Conservation (phyloP, 2,797 vertebrate genomes). For the Euthynnus affinis region DNA sequence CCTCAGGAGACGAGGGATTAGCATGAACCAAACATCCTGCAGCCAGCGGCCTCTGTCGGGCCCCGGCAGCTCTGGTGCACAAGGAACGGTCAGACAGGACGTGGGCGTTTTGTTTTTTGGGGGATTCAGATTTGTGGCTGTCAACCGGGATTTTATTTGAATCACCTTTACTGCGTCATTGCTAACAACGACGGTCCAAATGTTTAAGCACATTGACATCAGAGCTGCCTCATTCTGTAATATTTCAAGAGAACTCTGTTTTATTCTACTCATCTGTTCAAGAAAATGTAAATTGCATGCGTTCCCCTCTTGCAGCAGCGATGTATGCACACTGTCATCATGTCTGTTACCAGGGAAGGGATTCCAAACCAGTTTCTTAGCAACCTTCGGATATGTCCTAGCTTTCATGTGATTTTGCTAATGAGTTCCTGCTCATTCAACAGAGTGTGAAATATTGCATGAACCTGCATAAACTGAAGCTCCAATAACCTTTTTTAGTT, state of each 20-base stretch:
- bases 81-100: constrained; percentile 51
- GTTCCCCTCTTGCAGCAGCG: constrained; percentile 59
- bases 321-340: constrained; percentile 62
- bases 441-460: constrained; percentile 77
- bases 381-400: constrained; percentile 78
- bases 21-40: constrained; percentile 71
- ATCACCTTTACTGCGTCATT: neutral
- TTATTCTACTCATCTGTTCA: constrained; percentile 31
- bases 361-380: constrained; percentile 83
- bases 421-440: constrained; percentile 79
- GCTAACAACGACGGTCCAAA: constrained; percentile 6
- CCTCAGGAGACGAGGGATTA: constrained; percentile 81
- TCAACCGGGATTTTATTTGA: constrained; percentile 1
- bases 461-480: constrained; percentile 68
- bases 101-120: constrained; percentile 20
- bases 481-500: constrained; percentile 29
- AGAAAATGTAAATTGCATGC: constrained; percentile 58
- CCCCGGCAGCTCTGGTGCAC: constrained; percentile 39
- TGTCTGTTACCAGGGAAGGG: constrained; percentile 79
- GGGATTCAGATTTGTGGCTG: neutral
- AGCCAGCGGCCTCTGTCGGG: constrained; percentile 63
- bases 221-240: neutral
- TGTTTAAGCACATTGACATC: constrained; percentile 5
- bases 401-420: constrained; percentile 81
- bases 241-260: constrained; percentile 20